Evolutionary conservation across 2,797 vertebrate species (phyloP).

Genomic region (Crax fasciolata): DNA sequence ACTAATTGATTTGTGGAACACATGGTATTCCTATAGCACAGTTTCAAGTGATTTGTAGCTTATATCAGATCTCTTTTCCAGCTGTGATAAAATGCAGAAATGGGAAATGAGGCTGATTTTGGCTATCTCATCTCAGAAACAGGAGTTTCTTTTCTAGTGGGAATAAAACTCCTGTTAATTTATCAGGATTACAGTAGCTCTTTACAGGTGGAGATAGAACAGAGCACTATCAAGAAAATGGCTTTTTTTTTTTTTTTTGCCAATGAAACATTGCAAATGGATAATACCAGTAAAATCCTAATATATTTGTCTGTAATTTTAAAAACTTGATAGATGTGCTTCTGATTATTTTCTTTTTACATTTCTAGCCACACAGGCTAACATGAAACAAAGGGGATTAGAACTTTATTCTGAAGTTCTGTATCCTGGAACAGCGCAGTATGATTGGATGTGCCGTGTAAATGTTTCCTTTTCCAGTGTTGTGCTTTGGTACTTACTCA

Average conservation of each 20-base stretch:
- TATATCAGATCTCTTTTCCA: conserved; percentile 53
- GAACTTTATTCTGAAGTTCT: background rate
- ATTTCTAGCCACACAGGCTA: background rate
- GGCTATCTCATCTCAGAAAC: background rate
- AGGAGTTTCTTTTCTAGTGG: conserved; percentile 1
- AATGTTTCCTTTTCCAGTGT: background rate
- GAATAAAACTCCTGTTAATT: background rate
- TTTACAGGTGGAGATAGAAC: conserved; percentile 11
- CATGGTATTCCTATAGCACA: conserved; percentile 74
- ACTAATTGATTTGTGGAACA: conserved; percentile 75
- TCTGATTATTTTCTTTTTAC: background rate
- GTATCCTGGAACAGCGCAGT: background rate
- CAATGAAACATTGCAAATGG: background rate
- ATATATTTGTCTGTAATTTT: background rate
- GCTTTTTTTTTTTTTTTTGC: background rate
- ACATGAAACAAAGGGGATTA: background rate
- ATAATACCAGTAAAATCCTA: background rate
- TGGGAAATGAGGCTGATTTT: conserved; percentile 32
- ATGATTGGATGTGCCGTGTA: background rate
- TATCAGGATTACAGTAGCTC: background rate
- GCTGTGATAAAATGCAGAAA: conserved; percentile 57
- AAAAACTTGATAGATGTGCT: background rate
- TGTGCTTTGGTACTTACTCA: background rate
- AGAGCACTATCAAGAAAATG: background rate
- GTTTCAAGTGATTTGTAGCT: conserved; percentile 73